These are phyloP conservation scores for Lichenostomus cassidix DNA, from an alignment of 2,113 vertebrate genomes.

Conservation along the genomic window DNA sequence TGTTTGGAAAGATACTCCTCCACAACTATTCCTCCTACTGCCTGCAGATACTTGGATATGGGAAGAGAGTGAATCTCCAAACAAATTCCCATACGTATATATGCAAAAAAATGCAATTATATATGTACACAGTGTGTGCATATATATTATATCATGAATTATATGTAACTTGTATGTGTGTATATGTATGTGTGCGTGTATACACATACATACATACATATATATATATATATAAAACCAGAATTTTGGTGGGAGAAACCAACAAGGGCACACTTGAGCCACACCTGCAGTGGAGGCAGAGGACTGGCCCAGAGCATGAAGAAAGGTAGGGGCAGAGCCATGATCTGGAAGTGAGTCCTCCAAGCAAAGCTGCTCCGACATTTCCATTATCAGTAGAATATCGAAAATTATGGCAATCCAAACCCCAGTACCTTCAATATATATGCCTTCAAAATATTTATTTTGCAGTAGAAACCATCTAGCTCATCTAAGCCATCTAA, in stretches of 20 bases:
- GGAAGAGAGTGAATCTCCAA: not conserved
- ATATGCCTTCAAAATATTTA: not conserved
- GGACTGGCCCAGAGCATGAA: not conserved
- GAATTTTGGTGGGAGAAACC: not conserved
- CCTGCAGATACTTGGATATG: not conserved
- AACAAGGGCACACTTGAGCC: not conserved
- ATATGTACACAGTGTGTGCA: too few species aligned
- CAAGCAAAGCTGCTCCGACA: fast-evolving
- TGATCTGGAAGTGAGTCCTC: not conserved
- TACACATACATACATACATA: too few species aligned
- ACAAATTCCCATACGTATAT: not conserved
- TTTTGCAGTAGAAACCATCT: not conserved
- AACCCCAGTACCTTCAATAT: not conserved
- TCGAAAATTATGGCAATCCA: not conserved
- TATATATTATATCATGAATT: not conserved
- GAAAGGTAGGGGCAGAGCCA: not conserved
- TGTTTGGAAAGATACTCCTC: not conserved
- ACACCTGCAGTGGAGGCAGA: not conserved
- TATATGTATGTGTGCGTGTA: not conserved
- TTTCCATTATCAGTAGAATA: not conserved
- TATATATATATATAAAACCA: not conserved
- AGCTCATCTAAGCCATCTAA: not conserved
- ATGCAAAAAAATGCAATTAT: not conserved
- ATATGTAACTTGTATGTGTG: not conserved
- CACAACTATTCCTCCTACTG: not conserved